Conservation (phyloP, 1,140 invertebrate species). For the Heliconius hewitsoni region DNA sequence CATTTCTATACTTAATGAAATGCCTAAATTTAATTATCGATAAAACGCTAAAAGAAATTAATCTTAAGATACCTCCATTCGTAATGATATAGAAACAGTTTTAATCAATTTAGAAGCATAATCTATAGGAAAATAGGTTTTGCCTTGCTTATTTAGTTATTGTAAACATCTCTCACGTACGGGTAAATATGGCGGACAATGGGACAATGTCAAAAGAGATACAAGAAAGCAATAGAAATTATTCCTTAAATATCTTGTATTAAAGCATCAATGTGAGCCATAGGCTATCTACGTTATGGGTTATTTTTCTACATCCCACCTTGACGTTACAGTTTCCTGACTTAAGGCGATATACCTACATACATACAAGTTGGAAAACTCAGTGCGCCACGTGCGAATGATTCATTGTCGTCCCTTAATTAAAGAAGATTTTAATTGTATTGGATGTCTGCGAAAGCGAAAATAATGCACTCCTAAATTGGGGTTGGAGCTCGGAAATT, state of each 20-base stretch:
- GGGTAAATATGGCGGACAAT: slow-evolving; percentile 78
- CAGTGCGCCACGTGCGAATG: slow-evolving; percentile 82
- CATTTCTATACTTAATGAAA: slow-evolving; percentile 30
- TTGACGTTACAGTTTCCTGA: slow-evolving; percentile 47
- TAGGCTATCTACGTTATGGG: slow-evolving; percentile 46
- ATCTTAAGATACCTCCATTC: slow-evolving; percentile 34
- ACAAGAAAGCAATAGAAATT: slow-evolving; percentile 53
- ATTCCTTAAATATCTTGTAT: slow-evolving; percentile 48
- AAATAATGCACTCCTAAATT: slow-evolving; percentile 81
- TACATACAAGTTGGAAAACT: slow-evolving; percentile 78
- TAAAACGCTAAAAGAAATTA: slow-evolving; percentile 11
- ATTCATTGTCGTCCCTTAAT: slow-evolving; percentile 81
- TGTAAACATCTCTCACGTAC: slow-evolving; percentile 75
- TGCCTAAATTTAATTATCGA: slow-evolving; percentile 16
- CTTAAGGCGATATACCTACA: slow-evolving; percentile 46
- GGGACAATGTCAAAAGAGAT: slow-evolving; percentile 79
- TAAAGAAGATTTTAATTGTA: slow-evolving; percentile 83
- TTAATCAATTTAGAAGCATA: slow-evolving; percentile 54
- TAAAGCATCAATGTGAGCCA: slow-evolving; percentile 47
- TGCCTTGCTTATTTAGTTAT: slow-evolving; percentile 71
- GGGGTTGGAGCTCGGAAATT: slow-evolving; percentile 74
- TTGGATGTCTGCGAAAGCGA: slow-evolving; percentile 81
- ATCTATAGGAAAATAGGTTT: slow-evolving; percentile 74
- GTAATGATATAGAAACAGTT: slow-evolving; percentile 50
- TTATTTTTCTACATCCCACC: slow-evolving; percentile 47